Evolutionary conservation across 1,140 invertebrate genomes (phyloP).

Genomic region (Magallana gigas): DNA sequence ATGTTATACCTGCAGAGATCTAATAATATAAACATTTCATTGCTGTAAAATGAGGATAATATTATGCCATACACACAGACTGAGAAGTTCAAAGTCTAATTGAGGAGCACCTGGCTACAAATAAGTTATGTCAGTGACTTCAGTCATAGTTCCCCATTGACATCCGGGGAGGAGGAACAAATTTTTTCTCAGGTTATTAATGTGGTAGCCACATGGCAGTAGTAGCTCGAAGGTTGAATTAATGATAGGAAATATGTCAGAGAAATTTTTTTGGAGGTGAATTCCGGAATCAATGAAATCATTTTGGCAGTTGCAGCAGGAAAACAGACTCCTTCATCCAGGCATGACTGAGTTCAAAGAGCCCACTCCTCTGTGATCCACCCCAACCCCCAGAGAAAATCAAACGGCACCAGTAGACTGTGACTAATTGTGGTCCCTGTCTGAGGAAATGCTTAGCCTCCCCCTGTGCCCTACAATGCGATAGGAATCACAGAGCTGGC

Average conservation of each 20-base stretch:
- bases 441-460: conserved; percentile 26
- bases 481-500: neutral
- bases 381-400: neutral
- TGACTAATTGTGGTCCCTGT: neutral
- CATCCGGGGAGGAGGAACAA: neutral
- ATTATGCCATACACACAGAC: conserved; percentile 2
- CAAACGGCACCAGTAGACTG: neutral
- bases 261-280: neutral
- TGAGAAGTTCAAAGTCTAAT: conserved; percentile 1
- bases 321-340: neutral
- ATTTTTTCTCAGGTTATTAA: neutral
- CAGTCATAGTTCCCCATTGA: neutral
- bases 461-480: neutral
- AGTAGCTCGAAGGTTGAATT: neutral
- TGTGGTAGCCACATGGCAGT: conserved; percentile 4
- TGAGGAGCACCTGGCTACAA: neutral
- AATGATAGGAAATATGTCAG: conserved; percentile 1
- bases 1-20: neutral
- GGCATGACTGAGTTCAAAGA: conserved; percentile 23
- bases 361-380: neutral
- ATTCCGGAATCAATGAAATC: conserved; percentile 14
- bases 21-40: conserved; percentile 1
- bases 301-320: neutral
- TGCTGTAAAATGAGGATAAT: conserved; percentile 4
- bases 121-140: neutral